phyloP scores from a whole-genome alignment of 2,888 invertebrate species.

The Cataglyphis cursor region DNA sequence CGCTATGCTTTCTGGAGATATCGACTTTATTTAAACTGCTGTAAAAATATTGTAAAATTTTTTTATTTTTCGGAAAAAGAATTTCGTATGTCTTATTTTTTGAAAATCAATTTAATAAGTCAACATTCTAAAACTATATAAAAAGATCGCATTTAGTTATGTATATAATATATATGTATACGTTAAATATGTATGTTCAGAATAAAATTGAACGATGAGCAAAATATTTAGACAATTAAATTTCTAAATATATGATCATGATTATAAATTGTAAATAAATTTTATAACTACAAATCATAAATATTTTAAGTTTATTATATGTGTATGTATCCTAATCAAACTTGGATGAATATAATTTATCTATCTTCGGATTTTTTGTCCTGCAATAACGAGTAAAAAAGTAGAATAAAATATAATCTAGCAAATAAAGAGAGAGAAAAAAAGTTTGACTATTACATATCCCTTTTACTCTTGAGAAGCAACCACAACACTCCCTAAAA shows the following conservation, averaged over 20 bases:
- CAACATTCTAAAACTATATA: background rate
- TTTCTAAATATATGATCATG: background rate
- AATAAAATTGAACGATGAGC: too few relatives aligned
- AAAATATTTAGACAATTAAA: background rate
- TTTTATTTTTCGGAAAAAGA: background rate
- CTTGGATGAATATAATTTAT: background rate
- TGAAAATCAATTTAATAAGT: background rate
- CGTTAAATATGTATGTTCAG: background rate
- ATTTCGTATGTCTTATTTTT: background rate
- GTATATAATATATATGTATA: background rate
- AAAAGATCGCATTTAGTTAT: background rate
- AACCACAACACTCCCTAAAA: background rate
- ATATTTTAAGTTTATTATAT: background rate
- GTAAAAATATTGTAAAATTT: conserved; percentile 7
- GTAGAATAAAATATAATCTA: conserved; percentile 10
- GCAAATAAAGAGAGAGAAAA: background rate
- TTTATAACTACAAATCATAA: background rate
- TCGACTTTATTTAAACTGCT: background rate
- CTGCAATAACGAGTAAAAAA: background rate
- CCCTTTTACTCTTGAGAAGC: background rate
- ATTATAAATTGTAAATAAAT: background rate
- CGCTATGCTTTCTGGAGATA: background rate
- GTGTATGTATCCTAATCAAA: background rate
- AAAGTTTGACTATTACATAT: background rate
- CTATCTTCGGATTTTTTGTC: background rate